Conservation (phyloP, 2,888 invertebrate species). For the Myopa tessellatipennis region DNA sequence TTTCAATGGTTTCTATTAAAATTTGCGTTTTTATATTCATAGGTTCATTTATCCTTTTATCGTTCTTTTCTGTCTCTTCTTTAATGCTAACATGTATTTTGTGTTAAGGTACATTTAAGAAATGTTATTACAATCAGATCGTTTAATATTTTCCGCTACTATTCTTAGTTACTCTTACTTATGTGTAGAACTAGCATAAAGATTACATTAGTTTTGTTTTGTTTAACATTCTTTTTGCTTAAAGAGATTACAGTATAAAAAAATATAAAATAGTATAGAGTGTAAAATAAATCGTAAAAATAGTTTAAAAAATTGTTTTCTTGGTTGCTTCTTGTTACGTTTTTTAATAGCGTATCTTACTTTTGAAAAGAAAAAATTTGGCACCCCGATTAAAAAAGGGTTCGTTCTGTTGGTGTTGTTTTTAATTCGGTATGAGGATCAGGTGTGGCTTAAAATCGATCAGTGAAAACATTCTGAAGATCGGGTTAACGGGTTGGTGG, state of each 20-base stretch:
- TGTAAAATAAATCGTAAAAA: slow-evolving; percentile 36
- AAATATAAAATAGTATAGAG: slow-evolving; percentile 32
- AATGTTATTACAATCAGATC: slow-evolving; percentile 42
- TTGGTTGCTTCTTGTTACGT: slow-evolving; percentile 38
- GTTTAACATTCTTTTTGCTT: not conserved
- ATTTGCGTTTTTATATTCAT: not conserved
- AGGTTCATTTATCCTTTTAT: not conserved
- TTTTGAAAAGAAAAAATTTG: slow-evolving; percentile 32
- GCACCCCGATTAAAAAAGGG: not conserved
- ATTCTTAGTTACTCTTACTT: not conserved
- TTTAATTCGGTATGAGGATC: no score
- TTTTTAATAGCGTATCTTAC: slow-evolving; percentile 39
- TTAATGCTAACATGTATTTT: slow-evolving; percentile 28
- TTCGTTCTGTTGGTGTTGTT: not conserved
- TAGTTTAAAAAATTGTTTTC: slow-evolving; percentile 28
- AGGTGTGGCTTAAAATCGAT: no score
- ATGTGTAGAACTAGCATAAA: not conserved
- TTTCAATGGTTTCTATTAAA: not conserved
- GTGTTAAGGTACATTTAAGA: slow-evolving; percentile 46
- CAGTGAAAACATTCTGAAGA: no score
- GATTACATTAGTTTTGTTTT: slow-evolving; percentile 13
- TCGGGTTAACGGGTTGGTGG: no score
- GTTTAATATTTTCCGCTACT: slow-evolving; percentile 1
- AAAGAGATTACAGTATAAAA: slow-evolving; percentile 31
- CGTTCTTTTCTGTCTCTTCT: not conserved